A percentile compares a stretch with the other conserved stretches of the same genome.
These are phyloP conservation scores for Poeciliopsis prolifica DNA, from an alignment of 2,113 vertebrate species.

Conservation along the genomic window DNA sequence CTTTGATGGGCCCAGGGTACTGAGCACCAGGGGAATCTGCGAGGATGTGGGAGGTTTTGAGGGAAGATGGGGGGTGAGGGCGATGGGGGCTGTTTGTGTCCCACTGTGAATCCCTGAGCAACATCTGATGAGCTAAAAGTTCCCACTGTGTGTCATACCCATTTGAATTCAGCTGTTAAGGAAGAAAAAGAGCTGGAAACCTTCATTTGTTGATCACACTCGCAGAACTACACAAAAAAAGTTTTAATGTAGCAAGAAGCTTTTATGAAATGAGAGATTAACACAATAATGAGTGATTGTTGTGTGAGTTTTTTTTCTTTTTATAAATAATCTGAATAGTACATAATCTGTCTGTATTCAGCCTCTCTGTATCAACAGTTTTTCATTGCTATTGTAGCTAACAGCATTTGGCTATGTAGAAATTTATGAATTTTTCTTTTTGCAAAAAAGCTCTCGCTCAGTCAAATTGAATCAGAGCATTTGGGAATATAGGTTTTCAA, in stretches of 20 bases:
- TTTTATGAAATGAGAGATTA: no score
- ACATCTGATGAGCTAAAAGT: constrained; percentile 52
- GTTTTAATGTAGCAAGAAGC: no score
- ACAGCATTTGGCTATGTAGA: background rate
- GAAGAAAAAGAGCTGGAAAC: constrained; percentile 21
- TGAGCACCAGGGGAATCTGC: constrained; percentile 41
- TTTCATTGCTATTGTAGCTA: background rate
- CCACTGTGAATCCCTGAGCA: constrained; percentile 41
- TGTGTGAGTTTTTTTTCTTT: no score
- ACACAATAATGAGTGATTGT: no score
- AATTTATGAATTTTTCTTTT: background rate
- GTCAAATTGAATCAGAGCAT: background rate
- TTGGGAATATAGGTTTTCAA: background rate
- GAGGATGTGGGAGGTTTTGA: constrained; percentile 28
- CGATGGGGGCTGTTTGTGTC: constrained; percentile 25
- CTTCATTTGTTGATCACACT: constrained; percentile 1
- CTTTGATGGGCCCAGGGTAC: constrained; percentile 55
- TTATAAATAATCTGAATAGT: background rate
- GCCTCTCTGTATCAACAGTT: background rate
- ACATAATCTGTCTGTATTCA: background rate
- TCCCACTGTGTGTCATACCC: constrained; percentile 43
- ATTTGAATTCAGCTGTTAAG: constrained; percentile 42
- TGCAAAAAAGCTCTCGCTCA: background rate
- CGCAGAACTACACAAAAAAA: background rate
- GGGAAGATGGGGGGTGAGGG: background rate